Conservation (phyloP, 2,888 invertebrate species). For the Nomada goodeniana region DNA sequence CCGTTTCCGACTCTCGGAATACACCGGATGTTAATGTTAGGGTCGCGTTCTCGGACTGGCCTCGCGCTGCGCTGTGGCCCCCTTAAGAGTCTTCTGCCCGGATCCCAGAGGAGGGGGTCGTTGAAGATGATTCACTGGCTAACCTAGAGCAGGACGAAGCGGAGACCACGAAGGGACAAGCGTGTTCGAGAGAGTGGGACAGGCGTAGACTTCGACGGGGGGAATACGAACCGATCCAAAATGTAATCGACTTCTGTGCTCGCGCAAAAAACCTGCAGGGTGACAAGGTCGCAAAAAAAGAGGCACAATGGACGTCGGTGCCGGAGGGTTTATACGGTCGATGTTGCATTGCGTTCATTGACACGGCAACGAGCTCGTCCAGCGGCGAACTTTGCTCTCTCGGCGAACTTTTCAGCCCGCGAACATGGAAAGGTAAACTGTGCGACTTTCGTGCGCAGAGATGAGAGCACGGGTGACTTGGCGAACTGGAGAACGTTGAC, state of each 20-base stretch:
- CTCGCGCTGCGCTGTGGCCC: slow-evolving; percentile 82
- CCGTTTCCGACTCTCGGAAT: slow-evolving; percentile 80
- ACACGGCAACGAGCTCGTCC: slow-evolving; percentile 37
- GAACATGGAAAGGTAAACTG: background rate
- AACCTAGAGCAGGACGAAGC: slow-evolving; percentile 71
- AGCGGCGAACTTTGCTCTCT: slow-evolving; percentile 20
- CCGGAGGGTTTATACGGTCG: slow-evolving; percentile 18
- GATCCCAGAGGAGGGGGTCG: slow-evolving; percentile 79
- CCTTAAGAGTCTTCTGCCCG: slow-evolving; percentile 83
- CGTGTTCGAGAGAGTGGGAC: slow-evolving; percentile 39
- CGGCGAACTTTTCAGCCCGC: background rate
- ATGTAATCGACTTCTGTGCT: slow-evolving; percentile 57
- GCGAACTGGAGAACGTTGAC: background rate
- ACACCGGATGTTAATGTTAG: slow-evolving; percentile 83
- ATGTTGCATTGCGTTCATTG: slow-evolving; percentile 59
- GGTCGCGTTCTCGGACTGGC: slow-evolving; percentile 84
- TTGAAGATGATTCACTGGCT: slow-evolving; percentile 81
- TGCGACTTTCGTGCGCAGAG: background rate
- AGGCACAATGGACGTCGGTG: slow-evolving; percentile 19
- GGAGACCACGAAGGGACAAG: slow-evolving; percentile 58
- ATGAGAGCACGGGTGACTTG: background rate
- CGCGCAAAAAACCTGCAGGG: slow-evolving; percentile 49
- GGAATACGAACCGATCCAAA: slow-evolving; percentile 57
- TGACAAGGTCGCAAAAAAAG: slow-evolving; percentile 52
- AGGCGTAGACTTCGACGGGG: slow-evolving; percentile 21